Conservation (phyloP, 2,888 invertebrate genomes). For the Eristalis pertinax region DNA sequence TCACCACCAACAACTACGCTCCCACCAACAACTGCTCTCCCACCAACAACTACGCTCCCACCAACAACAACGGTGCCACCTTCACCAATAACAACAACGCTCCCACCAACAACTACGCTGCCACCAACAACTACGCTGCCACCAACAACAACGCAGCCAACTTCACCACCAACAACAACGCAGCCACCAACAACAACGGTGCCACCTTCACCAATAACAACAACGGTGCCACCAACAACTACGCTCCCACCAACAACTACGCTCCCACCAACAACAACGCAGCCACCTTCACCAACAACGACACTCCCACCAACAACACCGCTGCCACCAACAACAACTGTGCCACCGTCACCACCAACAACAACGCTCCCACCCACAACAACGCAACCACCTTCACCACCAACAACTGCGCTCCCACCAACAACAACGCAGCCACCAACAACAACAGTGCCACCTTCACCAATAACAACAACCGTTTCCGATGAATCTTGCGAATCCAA, state of each 20-base stretch:
- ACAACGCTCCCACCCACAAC: slow-evolving; percentile 1
- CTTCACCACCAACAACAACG: neutral
- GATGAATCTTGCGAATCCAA: too few relatives aligned
- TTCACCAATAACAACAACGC: neutral
- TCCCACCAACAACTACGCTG: neutral
- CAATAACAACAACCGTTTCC: neutral
- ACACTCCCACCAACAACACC: neutral
- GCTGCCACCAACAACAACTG: neutral
- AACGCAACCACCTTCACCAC: neutral
- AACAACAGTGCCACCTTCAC: neutral
- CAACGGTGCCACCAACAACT: neutral
- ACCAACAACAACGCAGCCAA: neutral
- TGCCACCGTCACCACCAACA: neutral
- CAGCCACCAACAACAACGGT: neutral
- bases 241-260: slow-evolving; percentile 14
- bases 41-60: slow-evolving; percentile 18
- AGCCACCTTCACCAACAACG: neutral
- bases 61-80: neutral
- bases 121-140: neutral
- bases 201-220: neutral
- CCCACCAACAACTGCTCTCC: neutral
- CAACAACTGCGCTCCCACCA: slow-evolving; percentile 1
- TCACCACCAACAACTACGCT: neutral
- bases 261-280: slow-evolving; percentile 8
- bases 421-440: neutral